Base-by-base conservation (phyloP, 2,888 invertebrate species). In the Pedicia rivosa region DNA sequence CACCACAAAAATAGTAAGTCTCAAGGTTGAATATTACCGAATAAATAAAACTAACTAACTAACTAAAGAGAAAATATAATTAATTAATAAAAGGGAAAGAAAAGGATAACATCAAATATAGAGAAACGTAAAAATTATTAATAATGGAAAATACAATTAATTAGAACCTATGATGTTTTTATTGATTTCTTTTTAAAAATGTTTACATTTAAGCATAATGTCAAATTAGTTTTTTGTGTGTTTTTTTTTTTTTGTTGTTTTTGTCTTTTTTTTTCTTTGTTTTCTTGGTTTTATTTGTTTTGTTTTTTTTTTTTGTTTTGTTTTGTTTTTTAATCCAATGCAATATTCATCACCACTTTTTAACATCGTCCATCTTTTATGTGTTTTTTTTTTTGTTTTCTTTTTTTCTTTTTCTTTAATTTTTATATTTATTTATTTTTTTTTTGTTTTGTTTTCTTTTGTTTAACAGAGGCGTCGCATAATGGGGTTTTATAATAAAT, bases 151-250 rank as follows among this genome's bases (percentile, higher is more conserved):
- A n/a, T n/a, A n/a, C n/a, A n/a, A n/a, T n/a, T n/a, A n/a, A n/a
- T n/a, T n/a, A n/a, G n/a, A n/a, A n/a, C n/a, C n/a, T n/a, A n/a
- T n/a, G n/a, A n/a, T n/a, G n/a, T 29, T 20, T 32, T 22, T 20
- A 22, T 32, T 32, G 19, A 20, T 32, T 22, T 32, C 13, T 13
- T 32, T 32, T 32, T 19, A 32, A 32, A 32, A 32, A 32, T 32
- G 32, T 32, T 32, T 32, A 32, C 32, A 32, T 32, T 32, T 32
- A 32, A 32, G 32, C 32, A 32, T 17, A 32, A 32, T 32, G 30
- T 30, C 32, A 32, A 32, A 32, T 20, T 32, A 32, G 32, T 32
- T 20, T 20, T 20, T 27, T 29, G 14, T 32, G 20, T 22, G 14
- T 32, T 12, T 20, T 32, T 19, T 13, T 32, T 12, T 32, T 27